A percentile compares a stretch with the other conserved stretches of the same genome.
phyloP scores from a whole-genome alignment of 2,113 vertebrate species.

The Turnix velox region DNA sequence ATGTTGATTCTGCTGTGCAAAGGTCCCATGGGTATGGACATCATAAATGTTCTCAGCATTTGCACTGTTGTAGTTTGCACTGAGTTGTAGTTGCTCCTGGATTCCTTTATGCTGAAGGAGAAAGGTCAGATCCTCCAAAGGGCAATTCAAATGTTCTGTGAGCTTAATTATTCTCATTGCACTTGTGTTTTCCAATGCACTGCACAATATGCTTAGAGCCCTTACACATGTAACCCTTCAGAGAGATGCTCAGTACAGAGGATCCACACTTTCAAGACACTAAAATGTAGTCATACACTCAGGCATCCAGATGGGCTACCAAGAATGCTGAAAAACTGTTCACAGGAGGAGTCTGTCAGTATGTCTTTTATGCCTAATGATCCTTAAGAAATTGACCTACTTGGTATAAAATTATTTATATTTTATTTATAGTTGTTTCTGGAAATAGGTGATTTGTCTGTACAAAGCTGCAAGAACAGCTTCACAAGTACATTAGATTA shows the following conservation, averaged over 20 bases:
- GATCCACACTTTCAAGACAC: not conserved
- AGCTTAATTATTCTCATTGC: not conserved
- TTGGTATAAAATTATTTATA: not conserved
- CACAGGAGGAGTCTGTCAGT: rapidly evolving
- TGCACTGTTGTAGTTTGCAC: no score
- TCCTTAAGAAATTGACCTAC: not conserved
- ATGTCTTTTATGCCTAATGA: not conserved
- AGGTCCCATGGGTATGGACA: not conserved
- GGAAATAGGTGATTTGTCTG: constrained; percentile 3
- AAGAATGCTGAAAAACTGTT: not conserved
- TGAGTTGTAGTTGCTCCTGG: not conserved
- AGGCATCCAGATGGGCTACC: not conserved
- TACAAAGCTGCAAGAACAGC: not conserved
- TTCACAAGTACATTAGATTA: not conserved
- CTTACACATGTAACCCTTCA: not conserved
- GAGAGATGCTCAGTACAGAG: not conserved
- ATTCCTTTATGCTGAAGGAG: not conserved
- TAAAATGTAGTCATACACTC: not conserved
- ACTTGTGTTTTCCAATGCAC: not conserved
- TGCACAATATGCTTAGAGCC: not conserved
- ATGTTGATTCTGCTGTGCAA: not conserved
- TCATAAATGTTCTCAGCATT: not conserved
- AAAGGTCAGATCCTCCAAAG: not conserved
- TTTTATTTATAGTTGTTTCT: constrained; percentile 4
- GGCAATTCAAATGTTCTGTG: not conserved